Percentiles rank a stretch among this genome's conserved stretches.
phyloP scores from a whole-genome alignment of 2,113 vertebrate species.

The Atractosteus spatula region DNA sequence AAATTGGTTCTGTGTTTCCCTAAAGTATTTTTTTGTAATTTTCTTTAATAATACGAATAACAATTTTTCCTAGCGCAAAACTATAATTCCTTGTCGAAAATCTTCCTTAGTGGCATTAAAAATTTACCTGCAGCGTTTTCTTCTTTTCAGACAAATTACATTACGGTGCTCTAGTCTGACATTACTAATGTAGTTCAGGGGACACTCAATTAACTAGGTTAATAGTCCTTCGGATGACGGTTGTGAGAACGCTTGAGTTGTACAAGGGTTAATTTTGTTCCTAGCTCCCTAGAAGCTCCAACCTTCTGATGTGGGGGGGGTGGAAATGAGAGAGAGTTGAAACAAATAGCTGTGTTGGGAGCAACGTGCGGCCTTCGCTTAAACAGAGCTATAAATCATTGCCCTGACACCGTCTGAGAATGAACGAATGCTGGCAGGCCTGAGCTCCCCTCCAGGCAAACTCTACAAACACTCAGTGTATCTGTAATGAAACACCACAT shows the following conservation, averaged over 20 bases:
- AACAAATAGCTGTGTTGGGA: constrained; percentile 75
- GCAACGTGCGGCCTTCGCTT: constrained; percentile 77
- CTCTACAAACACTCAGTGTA: constrained; percentile 35
- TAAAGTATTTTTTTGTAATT: too few species aligned
- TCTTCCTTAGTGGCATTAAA: constrained; percentile 69
- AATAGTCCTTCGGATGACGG: not conserved
- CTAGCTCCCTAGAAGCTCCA: constrained; percentile 41
- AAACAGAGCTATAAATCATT: constrained; percentile 83
- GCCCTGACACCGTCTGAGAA: constrained; percentile 43
- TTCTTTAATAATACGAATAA: too few species aligned
- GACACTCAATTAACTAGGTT: constrained; percentile 4
- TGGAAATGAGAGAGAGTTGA: constrained; percentile 62
- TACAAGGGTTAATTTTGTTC: constrained; percentile 58
- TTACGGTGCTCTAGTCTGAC: not conserved
- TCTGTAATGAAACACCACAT: constrained; percentile 34
- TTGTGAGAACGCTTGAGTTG: constrained; percentile 9
- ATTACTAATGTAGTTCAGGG: not conserved
- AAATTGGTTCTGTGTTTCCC: too few species aligned
- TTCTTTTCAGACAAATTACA: constrained; percentile 44
- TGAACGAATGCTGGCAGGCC: constrained; percentile 35
- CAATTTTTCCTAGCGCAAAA: too few species aligned
- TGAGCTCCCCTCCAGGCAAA: constrained; percentile 40
- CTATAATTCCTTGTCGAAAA: constrained; percentile 54
- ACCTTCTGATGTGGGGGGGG: constrained; percentile 40
- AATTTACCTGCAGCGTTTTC: constrained; percentile 67